Evolutionary conservation across 1,140 invertebrate genomes (phyloP), one percentile per base, ranked within the genome.

Genomic region (Drosophila nikananu): DNA sequence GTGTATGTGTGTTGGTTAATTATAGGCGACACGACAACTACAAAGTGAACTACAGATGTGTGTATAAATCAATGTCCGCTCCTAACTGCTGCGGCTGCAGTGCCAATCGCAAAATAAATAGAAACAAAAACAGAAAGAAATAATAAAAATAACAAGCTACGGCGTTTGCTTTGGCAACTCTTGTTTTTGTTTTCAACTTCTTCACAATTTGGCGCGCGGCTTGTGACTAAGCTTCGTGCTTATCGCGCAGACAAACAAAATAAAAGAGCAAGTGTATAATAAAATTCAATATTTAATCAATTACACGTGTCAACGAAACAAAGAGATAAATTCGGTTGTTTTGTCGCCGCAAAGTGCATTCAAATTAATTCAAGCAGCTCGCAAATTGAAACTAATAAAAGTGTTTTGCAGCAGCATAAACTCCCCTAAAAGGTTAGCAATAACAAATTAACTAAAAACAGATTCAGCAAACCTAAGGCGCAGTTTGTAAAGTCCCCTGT

Each of bases 341-440:
- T 19, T 35, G n/a, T 35, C 25, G 12, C 17, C 54, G 52, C 15
- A 39, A 44, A 77, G 57, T 61, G 74, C 74, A 77, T 32, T 42
- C 27, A 41, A 44, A 46, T 27, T 27, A 27, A 41, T 30, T 27
- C 2, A 41, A 49, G 9, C 12, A 10, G 25, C 51, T 70, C 19
- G 49, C 17, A 49, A 8, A 55, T 59, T 41, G 19, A 72, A 48
- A 55, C 27, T 58, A 80, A 83, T 79, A 65, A 80, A 70, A 52
- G 49, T 80, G 71, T 52, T 49, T 51, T 51, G 30, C 21, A 23
- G 15, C 57, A 32, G 51, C 51, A 71, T 71, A 80, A 32, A 41
- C 17, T 17, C 41, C 49, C 55, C 35, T 48, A 61, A 70, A 83
- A 80, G 84, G 80, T 83, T 83, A 77, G 81, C 55, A 64, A 80